Evolutionary conservation across 2,113 vertebrate genomes (phyloP), one percentile per base, ranked within the genome.

Genomic region (Nipponia nippon): DNA sequence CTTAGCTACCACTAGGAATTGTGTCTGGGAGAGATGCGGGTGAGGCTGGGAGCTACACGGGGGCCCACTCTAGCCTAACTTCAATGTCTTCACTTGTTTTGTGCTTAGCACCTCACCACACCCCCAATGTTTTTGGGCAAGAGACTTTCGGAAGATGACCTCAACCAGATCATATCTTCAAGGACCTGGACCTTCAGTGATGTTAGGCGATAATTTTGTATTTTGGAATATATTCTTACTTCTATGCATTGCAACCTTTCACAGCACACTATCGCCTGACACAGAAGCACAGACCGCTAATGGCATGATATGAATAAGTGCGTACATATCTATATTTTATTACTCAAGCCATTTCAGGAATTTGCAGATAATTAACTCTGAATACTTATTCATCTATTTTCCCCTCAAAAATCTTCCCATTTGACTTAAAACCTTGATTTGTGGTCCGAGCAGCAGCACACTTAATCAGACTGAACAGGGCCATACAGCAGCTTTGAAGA

Each of bases 321-420:
- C 22, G 11, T 36, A 58, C 47, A 18, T 84, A 94, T 79, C 56
- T 32, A 56, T 87, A 56, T 95, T 95, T 95, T 77, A 94, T 92
- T 81, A 94, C 77, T 89, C 56, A 21, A 72, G 62, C 70, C 70
- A 82, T 71, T 91, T 84, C 32, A 80, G 62, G 58, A 47, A 21
- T 70, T 71, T 52, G 69, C 56, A 84, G 92, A 52, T 84, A 84
- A 96, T 95, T 89, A 94, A 94, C 90, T 90, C 67, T 40, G 32
- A 75, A 77, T 79, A 75, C n/a, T 95, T 78, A 67, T 20, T 95
- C 38, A 89, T 82, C 71, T 93, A 2, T 82, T 91, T 80, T 38
- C 58, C 79, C 59, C 77, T 93, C 77, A 71, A 82, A 93, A 89
- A 72, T 42, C 46, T 87, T 88, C 78, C 40, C 53, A 34, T 89